Evolutionary conservation across 2,113 vertebrate species (phyloP).

Genomic region (Danio rerio): DNA sequence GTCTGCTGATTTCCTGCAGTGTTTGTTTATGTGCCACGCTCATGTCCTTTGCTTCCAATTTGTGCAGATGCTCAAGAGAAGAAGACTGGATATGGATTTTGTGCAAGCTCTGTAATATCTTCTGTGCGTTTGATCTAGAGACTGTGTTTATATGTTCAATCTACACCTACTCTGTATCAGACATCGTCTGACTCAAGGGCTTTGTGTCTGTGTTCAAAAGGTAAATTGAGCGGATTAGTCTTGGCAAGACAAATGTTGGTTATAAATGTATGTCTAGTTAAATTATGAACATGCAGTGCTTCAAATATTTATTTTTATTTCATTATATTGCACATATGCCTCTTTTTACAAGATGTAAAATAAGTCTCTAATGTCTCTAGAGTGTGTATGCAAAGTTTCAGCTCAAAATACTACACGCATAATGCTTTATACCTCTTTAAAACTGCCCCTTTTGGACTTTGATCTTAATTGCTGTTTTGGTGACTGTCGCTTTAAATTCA

Average conservation of each 20-base stretch:
- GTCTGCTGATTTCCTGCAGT: background rate
- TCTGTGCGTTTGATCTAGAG: background rate
- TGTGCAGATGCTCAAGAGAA: background rate
- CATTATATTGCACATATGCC: no score
- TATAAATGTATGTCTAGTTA: background rate
- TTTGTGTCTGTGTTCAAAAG: background rate
- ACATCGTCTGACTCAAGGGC: background rate
- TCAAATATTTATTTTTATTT: no score
- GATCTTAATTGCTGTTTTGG: no score
- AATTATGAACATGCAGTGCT: background rate
- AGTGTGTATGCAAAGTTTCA: no score
- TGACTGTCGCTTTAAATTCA: no score
- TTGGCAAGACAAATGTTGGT: background rate
- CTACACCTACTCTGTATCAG: background rate
- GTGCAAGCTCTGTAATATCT: background rate
- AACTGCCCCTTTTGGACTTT: no score
- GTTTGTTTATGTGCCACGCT: background rate
- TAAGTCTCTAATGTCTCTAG: no score
- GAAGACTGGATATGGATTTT: background rate
- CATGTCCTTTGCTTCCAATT: slow-evolving; percentile 4
- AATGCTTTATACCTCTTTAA: no score
- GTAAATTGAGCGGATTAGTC: background rate
- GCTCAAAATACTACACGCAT: no score
- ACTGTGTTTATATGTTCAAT: background rate
- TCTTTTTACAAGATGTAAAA: no score